phyloP scores from a whole-genome alignment of 2,797 vertebrate genomes.

The Syngnathus acus region DNA sequence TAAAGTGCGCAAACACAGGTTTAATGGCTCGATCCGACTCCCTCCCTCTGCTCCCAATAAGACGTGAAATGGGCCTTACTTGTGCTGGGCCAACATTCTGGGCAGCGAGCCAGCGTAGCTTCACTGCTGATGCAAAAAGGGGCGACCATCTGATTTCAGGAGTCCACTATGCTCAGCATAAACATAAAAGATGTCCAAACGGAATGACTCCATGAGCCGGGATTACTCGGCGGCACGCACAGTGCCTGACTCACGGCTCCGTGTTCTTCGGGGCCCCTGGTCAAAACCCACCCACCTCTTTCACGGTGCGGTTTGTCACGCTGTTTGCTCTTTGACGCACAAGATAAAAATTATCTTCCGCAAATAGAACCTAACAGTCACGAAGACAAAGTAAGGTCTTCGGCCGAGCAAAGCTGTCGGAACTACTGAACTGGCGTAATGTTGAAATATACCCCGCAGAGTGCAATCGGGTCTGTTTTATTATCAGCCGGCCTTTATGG shows the following conservation, averaged over 20 bases:
- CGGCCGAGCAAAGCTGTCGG: conserved; percentile 11
- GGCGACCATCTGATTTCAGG: conserved; percentile 49
- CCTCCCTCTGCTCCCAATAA: conserved; percentile 16
- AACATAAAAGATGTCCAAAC: conserved; percentile 44
- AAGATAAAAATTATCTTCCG: conserved; percentile 17
- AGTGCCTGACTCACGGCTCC: conserved; percentile 41
- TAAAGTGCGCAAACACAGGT: not conserved
- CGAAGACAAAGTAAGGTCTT: conserved; percentile 9
- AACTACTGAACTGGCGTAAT: conserved; percentile 24
- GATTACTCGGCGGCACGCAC: conserved; percentile 47
- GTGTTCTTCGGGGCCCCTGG: conserved; percentile 14
- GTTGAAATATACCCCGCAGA: conserved; percentile 15
- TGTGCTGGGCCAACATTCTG: conserved; percentile 36
- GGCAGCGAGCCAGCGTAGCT: conserved; percentile 43
- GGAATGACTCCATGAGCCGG: conserved; percentile 47
- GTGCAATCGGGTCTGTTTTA: conserved; percentile 20
- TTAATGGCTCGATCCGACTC: not conserved
- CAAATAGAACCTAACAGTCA: conserved; percentile 9
- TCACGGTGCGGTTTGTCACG: not conserved
- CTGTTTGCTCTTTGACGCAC: conserved; percentile 4
- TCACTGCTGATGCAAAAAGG: conserved; percentile 31
- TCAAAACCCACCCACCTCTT: conserved; percentile 28
- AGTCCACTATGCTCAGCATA: conserved; percentile 38
- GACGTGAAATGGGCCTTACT: conserved; percentile 19
- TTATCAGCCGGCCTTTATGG: conserved; percentile 35